These are phyloP conservation scores for Phrynocephalus forsythii DNA, from an alignment of 2,797 vertebrate genomes.

Conservation along the genomic window DNA sequence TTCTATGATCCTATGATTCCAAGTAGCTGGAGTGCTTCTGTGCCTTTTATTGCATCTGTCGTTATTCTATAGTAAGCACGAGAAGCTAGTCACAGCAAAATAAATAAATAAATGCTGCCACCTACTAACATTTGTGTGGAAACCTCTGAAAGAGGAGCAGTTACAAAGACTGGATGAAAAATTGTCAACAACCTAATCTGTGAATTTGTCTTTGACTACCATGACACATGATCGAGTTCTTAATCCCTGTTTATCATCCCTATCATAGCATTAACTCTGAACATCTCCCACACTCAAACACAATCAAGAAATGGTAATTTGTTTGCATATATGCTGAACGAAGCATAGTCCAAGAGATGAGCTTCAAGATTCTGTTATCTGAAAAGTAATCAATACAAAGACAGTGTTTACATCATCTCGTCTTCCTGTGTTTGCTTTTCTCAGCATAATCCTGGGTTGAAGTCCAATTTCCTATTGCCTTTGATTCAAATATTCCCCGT, in stretches of 20 bases:
- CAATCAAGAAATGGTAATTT: constrained; percentile 24
- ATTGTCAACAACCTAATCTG: background rate
- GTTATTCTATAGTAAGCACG: too few species aligned
- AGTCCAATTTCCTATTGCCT: constrained; percentile 21
- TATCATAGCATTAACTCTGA: constrained; percentile 11
- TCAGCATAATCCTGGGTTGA: constrained; percentile 6
- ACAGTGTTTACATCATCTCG: constrained; percentile 14
- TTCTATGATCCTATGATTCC: too few species aligned
- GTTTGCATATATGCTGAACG: constrained; percentile 24
- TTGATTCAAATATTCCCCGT: background rate
- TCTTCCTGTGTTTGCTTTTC: background rate
- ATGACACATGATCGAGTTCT: background rate
- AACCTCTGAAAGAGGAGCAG: background rate
- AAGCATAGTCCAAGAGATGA: constrained; percentile 15
- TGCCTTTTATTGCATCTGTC: too few species aligned
- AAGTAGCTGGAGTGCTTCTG: too few species aligned
- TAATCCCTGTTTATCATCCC: constrained; percentile 18
- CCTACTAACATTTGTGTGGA: background rate
- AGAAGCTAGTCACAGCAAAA: background rate
- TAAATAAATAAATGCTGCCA: background rate
- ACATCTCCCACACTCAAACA: constrained; percentile 1
- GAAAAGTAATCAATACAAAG: constrained; percentile 36
- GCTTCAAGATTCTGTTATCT: constrained; percentile 21
- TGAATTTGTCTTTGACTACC: background rate
- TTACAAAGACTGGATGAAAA: background rate